Base-by-base conservation (phyloP, 2,888 invertebrate genomes). In the Isotomurus palustris region DNA sequence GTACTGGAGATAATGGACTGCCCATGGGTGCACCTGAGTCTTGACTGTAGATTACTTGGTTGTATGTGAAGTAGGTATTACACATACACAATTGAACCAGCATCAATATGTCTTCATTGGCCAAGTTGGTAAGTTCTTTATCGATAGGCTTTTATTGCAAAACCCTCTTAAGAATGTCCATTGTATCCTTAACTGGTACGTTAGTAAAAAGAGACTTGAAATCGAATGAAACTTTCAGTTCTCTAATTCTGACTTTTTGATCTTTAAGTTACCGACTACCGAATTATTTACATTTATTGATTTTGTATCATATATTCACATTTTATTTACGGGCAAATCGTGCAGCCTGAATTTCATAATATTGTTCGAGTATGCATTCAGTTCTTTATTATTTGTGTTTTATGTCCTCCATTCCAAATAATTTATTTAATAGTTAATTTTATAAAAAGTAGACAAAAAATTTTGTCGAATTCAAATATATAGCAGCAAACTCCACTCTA, bases 11-110 rank as follows among this genome's bases (percentile, higher is more conserved):
- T 8, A 48, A 17, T 12, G 48, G 48, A 21, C 17, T 17, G 5
- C 48, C 48, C 48, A 48, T 48, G 8, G 48, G 21, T 5, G 48
- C 17, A 12, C 48, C 48, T 29, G 25, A 17, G 17, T 25, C 24
- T 28, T 48, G 48, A 17, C 17, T 4, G 12, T 43, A 43, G 24
- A 43, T 22, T 4, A 10, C 10, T 4, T n/a, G 8, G n/a, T 43
- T 43, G 43, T 21, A 43, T 6, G 12, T 43, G 24, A 43, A 43
- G n/a, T 21, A 43, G 6, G 43, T 43, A 17, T 21, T 22, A 12
- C 22, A 21, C 21, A 50, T 17, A 36, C 50, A 43, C n/a, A 45
- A 8, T 41, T 41, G 12, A 19, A 41, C n/a, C 19, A 41, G 17
- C 8, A 17, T 19, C 12, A 41, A 17, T 8, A 41, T 41, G 41